Evolutionary conservation across 64 coral and sea anemone species (phyloP).

Genomic region (Orbicella faveolata): DNA sequence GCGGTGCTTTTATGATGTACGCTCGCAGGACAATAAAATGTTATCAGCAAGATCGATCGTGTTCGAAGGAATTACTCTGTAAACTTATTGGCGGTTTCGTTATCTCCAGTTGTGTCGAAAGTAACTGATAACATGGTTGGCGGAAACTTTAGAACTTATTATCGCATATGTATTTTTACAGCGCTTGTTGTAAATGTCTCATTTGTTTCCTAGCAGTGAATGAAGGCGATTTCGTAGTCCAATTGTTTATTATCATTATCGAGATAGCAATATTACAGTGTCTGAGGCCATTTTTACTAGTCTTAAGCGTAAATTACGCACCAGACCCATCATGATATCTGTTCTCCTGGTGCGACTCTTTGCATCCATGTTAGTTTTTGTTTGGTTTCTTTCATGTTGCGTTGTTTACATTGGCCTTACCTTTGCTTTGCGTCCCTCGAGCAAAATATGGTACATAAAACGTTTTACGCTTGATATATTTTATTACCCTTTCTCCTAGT

Average conservation of each 20-base stretch:
- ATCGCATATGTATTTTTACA: not conserved
- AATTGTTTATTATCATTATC: conserved; percentile 9
- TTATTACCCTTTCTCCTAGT: not conserved
- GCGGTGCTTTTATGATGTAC: conserved; percentile 14
- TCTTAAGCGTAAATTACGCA: not conserved
- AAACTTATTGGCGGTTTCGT: conserved; percentile 36
- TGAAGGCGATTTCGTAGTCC: not conserved
- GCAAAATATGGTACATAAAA: not conserved
- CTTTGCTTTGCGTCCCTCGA: not conserved
- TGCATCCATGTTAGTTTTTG: not conserved
- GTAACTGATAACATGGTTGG: not conserved
- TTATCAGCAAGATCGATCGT: conserved; percentile 23
- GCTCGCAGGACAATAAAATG: not conserved
- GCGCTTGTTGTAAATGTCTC: not conserved
- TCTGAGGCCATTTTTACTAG: not conserved
- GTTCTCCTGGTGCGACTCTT: not conserved
- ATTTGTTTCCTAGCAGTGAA: not conserved
- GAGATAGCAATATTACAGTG: not conserved
- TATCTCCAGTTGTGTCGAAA: conserved; percentile 29
- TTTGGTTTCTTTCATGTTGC: not conserved
- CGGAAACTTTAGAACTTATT: not conserved
- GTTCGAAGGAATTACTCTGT: not conserved
- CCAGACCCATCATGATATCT: not conserved
- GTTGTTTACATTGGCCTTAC: conserved; percentile 11
- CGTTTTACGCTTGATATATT: not conserved